Evolutionary conservation across 2,888 invertebrate genomes (phyloP).

Genomic region (Epistrophella euchroma): DNA sequence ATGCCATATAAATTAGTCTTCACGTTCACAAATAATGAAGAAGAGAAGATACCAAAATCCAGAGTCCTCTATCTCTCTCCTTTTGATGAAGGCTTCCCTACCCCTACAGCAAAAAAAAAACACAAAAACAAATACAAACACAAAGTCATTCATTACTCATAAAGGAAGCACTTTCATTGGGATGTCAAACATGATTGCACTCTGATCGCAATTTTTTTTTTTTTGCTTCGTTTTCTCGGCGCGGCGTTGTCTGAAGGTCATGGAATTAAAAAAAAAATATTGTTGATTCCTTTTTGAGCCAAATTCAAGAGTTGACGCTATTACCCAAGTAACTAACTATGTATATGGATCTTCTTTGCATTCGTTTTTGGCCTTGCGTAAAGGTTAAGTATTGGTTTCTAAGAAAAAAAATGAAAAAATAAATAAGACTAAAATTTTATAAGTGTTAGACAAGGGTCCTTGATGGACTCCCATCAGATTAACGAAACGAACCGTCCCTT

Average conservation of each 20-base stretch:
- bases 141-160: slow-evolving; percentile 15
- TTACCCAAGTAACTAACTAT: not conserved
- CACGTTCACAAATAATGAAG: not conserved
- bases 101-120: not conserved
- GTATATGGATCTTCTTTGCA: not conserved
- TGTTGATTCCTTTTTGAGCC: slow-evolving; percentile 7
- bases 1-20: slow-evolving; percentile 11
- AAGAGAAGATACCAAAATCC: not conserved
- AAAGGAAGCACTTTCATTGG: slow-evolving; percentile 39
- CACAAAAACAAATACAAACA: not conserved
- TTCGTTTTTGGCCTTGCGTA: not conserved
- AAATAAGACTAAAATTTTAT: not conserved
- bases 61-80: not conserved
- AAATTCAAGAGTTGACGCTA: not conserved
- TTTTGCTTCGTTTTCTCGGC: slow-evolving; percentile 23
- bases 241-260: slow-evolving; percentile 13
- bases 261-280: not conserved
- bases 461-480: too few relatives aligned
- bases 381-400: not conserved
- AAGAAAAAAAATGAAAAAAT: not conserved
- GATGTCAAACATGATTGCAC: slow-evolving; percentile 39
- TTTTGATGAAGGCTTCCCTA: not conserved
- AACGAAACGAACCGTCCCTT: too few relatives aligned
- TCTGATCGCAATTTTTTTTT: slow-evolving; percentile 32
- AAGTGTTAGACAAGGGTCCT: too few relatives aligned